Conservation (phyloP, 2,888 invertebrate genomes). For the Brenthis ino region DNA sequence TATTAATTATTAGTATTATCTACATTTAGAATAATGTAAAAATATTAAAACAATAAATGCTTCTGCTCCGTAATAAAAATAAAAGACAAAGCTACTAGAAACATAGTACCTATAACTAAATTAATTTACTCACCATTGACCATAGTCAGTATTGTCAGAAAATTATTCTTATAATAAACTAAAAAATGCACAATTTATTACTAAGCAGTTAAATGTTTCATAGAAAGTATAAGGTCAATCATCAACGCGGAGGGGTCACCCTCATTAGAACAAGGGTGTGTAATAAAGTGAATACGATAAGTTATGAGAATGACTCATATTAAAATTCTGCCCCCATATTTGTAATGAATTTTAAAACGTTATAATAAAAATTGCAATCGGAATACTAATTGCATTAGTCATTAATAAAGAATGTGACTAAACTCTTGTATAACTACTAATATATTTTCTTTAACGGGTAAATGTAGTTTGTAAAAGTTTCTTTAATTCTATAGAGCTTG, state of each 20-base stretch:
- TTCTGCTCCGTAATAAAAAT: no score
- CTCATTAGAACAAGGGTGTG: slow-evolving; percentile 27
- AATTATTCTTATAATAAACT: not conserved
- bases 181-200: not conserved
- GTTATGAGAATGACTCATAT: slow-evolving; percentile 47
- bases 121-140: not conserved
- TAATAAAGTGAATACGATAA: slow-evolving; percentile 39
- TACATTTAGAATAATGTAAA: no score
- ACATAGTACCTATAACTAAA: no score
- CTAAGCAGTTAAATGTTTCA: slow-evolving; percentile 12
- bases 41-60: no score
- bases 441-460: no score
- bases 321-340: slow-evolving; percentile 22
- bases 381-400: slow-evolving; percentile 26
- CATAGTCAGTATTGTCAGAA: no score
- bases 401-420: slow-evolving; percentile 22
- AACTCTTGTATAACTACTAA: not conserved
- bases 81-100: no score
- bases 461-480: no score
- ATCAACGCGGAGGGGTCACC: slow-evolving; percentile 18
- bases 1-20: no score
- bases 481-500: no score
- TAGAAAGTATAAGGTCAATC: slow-evolving; percentile 11
- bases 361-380: slow-evolving; percentile 26
- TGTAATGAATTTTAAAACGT: slow-evolving; percentile 6